Base-by-base conservation (phyloP, 2,888 invertebrate species). In the Mesorhabditis sp. region DNA sequence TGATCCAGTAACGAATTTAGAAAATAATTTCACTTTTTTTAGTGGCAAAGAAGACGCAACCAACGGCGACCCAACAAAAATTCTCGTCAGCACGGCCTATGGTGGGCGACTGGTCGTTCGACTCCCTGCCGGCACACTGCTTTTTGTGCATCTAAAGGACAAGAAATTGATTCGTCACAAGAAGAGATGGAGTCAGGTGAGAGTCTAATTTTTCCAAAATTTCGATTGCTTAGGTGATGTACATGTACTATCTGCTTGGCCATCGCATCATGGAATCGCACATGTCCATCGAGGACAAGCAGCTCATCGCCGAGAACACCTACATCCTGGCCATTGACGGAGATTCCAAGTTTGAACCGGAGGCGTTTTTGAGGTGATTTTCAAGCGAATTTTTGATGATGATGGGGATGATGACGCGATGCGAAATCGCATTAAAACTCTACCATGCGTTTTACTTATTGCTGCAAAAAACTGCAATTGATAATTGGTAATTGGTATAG, bases 191-290 rank as follows among this genome's bases (percentile, higher is more conserved):
- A 93, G 93, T 66, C 94, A 94, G 90, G 91, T 91, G 82, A 58
- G 62, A 6, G n/a, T 4, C 3, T 13, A 15, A 15, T 66, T 43
- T 43, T 3, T 3, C 44, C 15, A 66, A 2, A 15, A 50, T 13
- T 45, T 42, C 28, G 5, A 43, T 41, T 28, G 58, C 72, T 64
- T 68, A 87, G 86, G 86, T 87, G 42, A 94, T 94, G 93, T 94
- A 94, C 87, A 93, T 94, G 93, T 94, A 93, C 87, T 94, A 93
- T 84, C 89, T 94, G 77, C 89, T 94, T 58, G 93, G 93, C 0
- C 91, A 91, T 85, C 90, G 91, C 72, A 89, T 92, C 66, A 92
- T 92, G 90, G 91, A 91, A 80, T 86, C 90, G 78, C 82, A 83
- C 62, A 68, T 84, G 65, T 79, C 79, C 2, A 87, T 89, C 4